Conservation (phyloP, 2,113 vertebrate genomes). For the Lagenorhynchus albirostris region DNA sequence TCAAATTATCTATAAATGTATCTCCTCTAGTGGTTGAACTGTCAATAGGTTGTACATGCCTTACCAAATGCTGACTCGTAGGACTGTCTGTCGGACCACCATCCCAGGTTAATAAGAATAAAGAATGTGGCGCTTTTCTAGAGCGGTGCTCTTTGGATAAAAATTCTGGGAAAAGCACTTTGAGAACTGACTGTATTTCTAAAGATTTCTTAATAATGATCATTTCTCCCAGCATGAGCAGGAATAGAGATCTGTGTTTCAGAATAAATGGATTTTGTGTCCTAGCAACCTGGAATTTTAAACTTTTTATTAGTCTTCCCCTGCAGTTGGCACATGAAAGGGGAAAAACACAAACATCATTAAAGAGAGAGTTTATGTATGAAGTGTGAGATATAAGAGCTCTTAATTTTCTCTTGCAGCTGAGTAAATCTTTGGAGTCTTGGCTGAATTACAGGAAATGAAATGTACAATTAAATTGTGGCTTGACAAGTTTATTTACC, state of each 20-base stretch:
- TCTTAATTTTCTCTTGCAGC: not conserved
- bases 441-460: not conserved
- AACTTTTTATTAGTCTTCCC: not conserved
- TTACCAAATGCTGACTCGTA: not conserved
- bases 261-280: not conserved
- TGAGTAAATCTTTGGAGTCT: not conserved
- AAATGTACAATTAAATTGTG: not conserved
- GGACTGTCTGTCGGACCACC: not conserved
- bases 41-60: not conserved
- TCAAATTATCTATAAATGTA: not conserved
- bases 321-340: not conserved
- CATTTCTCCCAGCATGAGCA: not conserved
- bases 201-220: slow-evolving; percentile 15
- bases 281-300: not conserved
- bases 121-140: not conserved
- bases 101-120: not conserved
- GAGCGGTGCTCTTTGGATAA: not conserved
- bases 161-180: not conserved
- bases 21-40: not conserved
- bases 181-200: slow-evolving; percentile 3
- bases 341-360: not conserved
- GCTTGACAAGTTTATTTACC: not conserved
- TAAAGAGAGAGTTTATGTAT: not conserved
- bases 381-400: not conserved
- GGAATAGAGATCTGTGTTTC: not conserved